Evolutionary conservation across 2,113 vertebrate species (phyloP).

Genomic region (Aspiorhynchus laticeps): DNA sequence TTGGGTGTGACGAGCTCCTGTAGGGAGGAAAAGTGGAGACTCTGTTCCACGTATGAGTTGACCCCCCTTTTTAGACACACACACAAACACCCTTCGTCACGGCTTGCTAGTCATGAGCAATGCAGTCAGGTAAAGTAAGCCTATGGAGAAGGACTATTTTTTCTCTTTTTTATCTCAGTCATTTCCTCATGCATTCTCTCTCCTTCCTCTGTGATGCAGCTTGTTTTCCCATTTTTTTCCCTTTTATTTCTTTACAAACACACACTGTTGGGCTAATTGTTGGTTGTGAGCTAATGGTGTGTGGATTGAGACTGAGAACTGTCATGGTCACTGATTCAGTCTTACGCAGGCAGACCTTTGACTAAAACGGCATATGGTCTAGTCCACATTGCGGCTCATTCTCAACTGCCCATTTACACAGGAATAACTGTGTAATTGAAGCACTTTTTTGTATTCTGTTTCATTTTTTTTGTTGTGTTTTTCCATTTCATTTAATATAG

Average conservation of each 20-base stretch:
- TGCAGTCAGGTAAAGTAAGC: constrained; percentile 58
- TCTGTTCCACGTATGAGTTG: constrained; percentile 49
- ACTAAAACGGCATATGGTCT: background rate
- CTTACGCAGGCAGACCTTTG: background rate
- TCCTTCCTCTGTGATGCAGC: constrained; percentile 7
- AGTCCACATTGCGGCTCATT: background rate
- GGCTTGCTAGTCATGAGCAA: constrained; percentile 55
- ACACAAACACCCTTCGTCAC: constrained; percentile 45
- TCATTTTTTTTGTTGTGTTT: background rate
- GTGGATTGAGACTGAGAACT: too few relatives aligned
- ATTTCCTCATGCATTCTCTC: background rate
- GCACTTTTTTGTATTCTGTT: too few relatives aligned
- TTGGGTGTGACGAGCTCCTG: constrained; percentile 57
- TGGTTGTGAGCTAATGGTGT: background rate
- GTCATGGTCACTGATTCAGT: too few relatives aligned
- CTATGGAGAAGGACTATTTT: constrained; percentile 46
- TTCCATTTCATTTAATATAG: background rate
- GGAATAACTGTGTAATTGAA: background rate
- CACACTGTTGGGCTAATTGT: background rate
- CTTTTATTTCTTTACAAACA: background rate
- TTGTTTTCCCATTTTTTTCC: background rate
- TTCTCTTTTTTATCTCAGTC: background rate
- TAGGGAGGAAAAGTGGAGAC: constrained; percentile 56
- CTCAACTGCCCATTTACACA: background rate
- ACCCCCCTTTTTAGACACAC: constrained; percentile 18